phyloP scores from a whole-genome alignment of 2,797 vertebrate genomes.

The Cetoscarus ocellatus region DNA sequence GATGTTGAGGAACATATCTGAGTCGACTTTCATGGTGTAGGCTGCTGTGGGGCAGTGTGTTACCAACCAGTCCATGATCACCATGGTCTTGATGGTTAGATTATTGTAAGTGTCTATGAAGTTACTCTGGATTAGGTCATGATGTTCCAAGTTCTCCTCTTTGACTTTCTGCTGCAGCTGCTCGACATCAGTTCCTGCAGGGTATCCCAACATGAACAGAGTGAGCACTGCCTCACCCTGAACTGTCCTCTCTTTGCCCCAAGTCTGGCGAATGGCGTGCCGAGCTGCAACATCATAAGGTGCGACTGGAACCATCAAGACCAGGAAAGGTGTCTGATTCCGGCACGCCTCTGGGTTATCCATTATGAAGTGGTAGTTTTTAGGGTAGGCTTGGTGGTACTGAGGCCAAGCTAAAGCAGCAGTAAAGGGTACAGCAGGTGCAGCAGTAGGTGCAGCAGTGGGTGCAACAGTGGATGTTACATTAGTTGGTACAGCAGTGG shows the following conservation, averaged over 20 bases:
- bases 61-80: slow-evolving; percentile 85
- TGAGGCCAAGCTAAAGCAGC: neutral
- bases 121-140: slow-evolving; percentile 82
- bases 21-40: slow-evolving; percentile 85
- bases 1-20: slow-evolving; percentile 86
- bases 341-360: slow-evolving; percentile 76
- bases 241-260: slow-evolving; percentile 80
- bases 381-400: slow-evolving; percentile 69
- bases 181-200: neutral
- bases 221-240: slow-evolving; percentile 70
- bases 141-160: slow-evolving; percentile 68
- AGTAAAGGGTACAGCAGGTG: neutral
- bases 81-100: slow-evolving; percentile 86
- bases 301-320: slow-evolving; percentile 78
- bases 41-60: slow-evolving; percentile 68
- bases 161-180: slow-evolving; percentile 53
- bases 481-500: neutral
- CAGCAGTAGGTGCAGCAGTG: neutral
- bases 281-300: slow-evolving; percentile 44
- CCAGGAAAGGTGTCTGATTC: slow-evolving; percentile 74
- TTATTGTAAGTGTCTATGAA: slow-evolving; percentile 85
- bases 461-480: neutral
- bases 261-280: slow-evolving; percentile 80
- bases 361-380: slow-evolving; percentile 79
- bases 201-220: slow-evolving; percentile 83